These are phyloP conservation scores for Otus sunia DNA, from an alignment of 2,113 vertebrate species.

Conservation along the genomic window DNA sequence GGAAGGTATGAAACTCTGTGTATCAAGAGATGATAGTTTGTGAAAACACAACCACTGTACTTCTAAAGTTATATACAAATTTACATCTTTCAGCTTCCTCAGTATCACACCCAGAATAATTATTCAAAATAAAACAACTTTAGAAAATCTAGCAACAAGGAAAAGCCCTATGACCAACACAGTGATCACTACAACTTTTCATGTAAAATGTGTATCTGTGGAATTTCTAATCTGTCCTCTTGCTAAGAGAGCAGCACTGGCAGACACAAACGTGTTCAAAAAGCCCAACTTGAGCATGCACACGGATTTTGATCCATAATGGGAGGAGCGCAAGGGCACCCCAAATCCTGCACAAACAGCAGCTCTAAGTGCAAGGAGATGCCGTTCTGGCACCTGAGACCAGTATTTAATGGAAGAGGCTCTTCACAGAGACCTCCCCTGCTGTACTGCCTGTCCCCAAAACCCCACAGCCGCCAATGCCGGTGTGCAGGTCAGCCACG, in stretches of 20 bases:
- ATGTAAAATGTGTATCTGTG: not conserved
- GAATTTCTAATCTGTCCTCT: not conserved
- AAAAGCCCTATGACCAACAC: not conserved
- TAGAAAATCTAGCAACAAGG: not conserved
- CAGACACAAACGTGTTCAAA: not conserved
- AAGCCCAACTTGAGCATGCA: not conserved
- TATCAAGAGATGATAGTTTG: not conserved
- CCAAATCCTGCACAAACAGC: not conserved
- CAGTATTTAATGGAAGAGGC: not conserved
- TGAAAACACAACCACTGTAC: not conserved
- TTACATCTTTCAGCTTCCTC: not conserved
- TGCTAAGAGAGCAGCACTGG: not conserved
- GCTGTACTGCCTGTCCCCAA: not conserved
- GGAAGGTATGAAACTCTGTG: not conserved
- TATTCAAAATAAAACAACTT: not conserved
- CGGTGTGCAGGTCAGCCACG: fast-evolving
- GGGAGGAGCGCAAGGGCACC: not conserved
- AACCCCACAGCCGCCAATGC: not conserved
- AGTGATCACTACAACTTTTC: not conserved
- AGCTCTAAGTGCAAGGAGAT: not conserved
- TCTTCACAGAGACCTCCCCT: not conserved
- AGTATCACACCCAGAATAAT: not conserved
- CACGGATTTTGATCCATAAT: not conserved
- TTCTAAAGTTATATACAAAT: not conserved
- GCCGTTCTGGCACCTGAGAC: not conserved